These are phyloP conservation scores for Pristionchus maxplancki DNA, from an alignment of 2,888 invertebrate genomes.

Conservation along the genomic window DNA sequence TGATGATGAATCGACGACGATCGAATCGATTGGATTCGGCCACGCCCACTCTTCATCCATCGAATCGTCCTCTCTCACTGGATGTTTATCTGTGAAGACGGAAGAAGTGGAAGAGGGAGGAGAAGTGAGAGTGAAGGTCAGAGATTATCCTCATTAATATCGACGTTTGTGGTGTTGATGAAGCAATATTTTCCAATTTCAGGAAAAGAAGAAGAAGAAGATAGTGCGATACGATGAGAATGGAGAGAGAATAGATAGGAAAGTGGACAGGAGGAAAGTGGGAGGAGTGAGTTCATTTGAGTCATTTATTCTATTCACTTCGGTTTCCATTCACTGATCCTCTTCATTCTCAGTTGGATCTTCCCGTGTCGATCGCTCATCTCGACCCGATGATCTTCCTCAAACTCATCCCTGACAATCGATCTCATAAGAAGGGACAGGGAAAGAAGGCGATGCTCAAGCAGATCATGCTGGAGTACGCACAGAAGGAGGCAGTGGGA, in stretches of 20 bases:
- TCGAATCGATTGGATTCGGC: not conserved
- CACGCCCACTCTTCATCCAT: not conserved
- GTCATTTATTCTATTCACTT: not conserved
- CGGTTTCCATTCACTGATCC: too few relatives aligned
- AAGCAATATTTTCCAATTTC: not conserved
- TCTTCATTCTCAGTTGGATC: not conserved
- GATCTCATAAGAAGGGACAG: conserved; percentile 20
- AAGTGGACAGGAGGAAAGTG: conserved; percentile 36
- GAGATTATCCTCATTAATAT: too few relatives aligned
- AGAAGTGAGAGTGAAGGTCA: not conserved
- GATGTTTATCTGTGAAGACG: not conserved
- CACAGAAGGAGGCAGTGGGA: not conserved
- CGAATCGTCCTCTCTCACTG: not conserved
- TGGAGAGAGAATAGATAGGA: conserved; percentile 28
- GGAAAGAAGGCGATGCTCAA: conserved; percentile 36
- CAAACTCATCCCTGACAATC: conserved; percentile 24
- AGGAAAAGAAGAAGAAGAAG: not conserved
- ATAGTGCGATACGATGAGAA: not conserved
- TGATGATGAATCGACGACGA: not conserved
- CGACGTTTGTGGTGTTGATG: too few relatives aligned
- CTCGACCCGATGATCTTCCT: conserved; percentile 23
- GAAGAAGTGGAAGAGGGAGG: not conserved
- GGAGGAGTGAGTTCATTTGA: conserved; percentile 20
- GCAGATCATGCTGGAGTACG: conserved; percentile 33
- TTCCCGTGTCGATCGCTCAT: not conserved